Evolutionary conservation across 92 coral and sea anemone genomes (phyloP).

Genomic region (Parazoanthus darwini): DNA sequence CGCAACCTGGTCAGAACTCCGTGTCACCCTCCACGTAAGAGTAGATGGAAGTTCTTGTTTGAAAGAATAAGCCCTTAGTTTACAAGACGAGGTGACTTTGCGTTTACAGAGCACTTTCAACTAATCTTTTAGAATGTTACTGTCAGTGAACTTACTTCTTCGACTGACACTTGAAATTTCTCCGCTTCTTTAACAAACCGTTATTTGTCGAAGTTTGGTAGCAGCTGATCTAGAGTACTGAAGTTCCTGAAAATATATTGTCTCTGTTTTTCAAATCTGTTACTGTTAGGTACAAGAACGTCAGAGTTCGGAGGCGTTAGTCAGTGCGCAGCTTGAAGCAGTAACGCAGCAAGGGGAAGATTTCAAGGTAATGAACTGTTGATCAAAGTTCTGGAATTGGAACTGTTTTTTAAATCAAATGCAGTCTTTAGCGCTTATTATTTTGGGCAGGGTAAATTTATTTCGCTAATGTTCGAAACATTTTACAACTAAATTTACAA

Average conservation of each 20-base stretch:
- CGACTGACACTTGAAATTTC: background rate
- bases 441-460: too few species aligned
- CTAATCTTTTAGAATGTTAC: background rate
- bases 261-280: too few species aligned
- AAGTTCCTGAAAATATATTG: background rate
- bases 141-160: background rate
- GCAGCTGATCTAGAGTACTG: background rate
- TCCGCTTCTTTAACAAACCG: background rate
- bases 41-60: too few species aligned
- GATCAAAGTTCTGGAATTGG: background rate
- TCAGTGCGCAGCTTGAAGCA: constrained; percentile 81
- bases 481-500: too few species aligned
- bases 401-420: background rate
- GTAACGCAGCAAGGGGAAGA: constrained; percentile 78
- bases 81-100: too few species aligned
- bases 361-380: constrained; percentile 48
- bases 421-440: too few species aligned
- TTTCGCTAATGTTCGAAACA: too few species aligned
- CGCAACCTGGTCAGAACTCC: too few species aligned
- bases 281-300: constrained; percentile 51
- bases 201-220: background rate
- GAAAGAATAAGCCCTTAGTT: too few species aligned
- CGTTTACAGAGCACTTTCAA: too few species aligned
- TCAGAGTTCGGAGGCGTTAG: constrained; percentile 55
- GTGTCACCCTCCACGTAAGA: too few species aligned